phyloP scores from a whole-genome alignment of 2,113 vertebrate species.

The Sigmodon hispidus region DNA sequence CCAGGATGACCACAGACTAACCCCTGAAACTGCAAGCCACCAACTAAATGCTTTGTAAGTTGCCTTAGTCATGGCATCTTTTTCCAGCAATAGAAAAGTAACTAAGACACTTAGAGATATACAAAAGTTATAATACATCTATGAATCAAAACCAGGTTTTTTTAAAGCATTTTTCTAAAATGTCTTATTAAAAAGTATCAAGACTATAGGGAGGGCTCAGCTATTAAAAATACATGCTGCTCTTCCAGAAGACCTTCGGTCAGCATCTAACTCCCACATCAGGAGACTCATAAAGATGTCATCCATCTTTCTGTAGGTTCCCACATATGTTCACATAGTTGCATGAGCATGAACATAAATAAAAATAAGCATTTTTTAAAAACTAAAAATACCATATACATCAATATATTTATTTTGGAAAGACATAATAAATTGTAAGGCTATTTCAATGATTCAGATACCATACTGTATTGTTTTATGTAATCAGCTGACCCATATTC shows the following conservation, averaged over 20 bases:
- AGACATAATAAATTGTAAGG: not conserved
- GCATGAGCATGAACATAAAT: not conserved
- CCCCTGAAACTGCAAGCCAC: not conserved
- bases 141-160: constrained; percentile 15
- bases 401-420: not conserved
- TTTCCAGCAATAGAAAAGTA: not conserved
- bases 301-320: not conserved
- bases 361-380: not conserved
- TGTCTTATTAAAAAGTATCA: constrained; percentile 10
- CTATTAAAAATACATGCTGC: not conserved
- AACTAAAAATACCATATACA: not conserved
- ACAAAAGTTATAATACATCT: not conserved
- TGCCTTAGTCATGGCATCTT: not conserved
- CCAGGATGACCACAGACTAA: not conserved
- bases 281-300: not conserved
- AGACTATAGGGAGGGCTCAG: not conserved
- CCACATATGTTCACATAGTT: not conserved
- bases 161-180: constrained; percentile 42
- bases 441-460: not conserved
- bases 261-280: not conserved
- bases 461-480: constrained; percentile 33
- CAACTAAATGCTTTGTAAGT: not conserved
- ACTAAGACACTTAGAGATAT: not conserved
- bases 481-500: not conserved
- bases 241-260: not conserved